Evolutionary conservation across 2,113 vertebrate genomes (phyloP).

Genomic region (Apaloderma vittatum): DNA sequence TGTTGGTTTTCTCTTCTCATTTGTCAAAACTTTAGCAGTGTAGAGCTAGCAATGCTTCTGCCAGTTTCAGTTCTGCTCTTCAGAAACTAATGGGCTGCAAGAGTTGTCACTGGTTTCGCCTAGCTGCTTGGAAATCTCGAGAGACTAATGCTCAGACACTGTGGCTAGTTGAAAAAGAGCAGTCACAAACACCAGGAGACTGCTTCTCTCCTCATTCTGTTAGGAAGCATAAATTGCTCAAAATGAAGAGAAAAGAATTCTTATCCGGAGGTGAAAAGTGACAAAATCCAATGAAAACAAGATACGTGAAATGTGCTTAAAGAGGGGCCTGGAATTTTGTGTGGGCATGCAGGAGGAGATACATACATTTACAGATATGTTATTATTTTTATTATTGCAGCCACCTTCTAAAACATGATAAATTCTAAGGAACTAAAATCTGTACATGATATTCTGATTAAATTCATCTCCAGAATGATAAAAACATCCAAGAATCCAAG

Average conservation of each 20-base stretch:
- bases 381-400: background rate
- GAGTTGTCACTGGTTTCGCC: background rate
- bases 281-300: background rate
- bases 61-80: conserved; percentile 24
- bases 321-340: background rate
- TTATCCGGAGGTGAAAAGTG: background rate
- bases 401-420: background rate
- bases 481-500: background rate
- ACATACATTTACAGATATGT: background rate
- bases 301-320: background rate
- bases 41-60: background rate
- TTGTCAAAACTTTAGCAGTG: background rate
- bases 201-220: background rate
- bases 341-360: background rate
- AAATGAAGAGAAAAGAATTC: background rate
- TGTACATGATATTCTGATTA: background rate
- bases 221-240: background rate
- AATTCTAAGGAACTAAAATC: background rate
- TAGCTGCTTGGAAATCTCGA: background rate
- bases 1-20: background rate
- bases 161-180: background rate
- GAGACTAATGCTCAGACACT: background rate
- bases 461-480: background rate
- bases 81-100: background rate
- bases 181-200: background rate